These are phyloP conservation scores for Morus bassanus DNA, from an alignment of 2,797 vertebrate species.

Conservation along the genomic window DNA sequence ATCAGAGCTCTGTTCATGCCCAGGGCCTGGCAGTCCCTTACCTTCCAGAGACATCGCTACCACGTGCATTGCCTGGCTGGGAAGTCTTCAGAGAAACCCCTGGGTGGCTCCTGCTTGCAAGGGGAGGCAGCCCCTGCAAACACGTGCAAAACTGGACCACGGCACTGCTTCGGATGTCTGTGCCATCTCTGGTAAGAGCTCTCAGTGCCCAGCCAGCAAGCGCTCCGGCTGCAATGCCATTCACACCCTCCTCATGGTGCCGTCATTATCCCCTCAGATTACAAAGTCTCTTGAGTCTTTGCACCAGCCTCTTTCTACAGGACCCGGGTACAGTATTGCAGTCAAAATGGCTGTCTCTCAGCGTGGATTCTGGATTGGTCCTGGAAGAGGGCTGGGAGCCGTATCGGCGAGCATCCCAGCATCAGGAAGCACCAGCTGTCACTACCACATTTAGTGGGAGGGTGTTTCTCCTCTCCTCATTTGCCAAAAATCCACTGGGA, in stretches of 20 bases:
- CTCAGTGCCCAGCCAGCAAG: neutral
- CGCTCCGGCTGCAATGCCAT: accelerated
- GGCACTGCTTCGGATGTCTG: accelerated
- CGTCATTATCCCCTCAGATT: accelerated
- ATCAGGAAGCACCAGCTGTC: neutral
- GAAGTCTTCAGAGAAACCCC: neutral
- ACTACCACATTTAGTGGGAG: neutral
- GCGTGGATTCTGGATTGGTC: neutral
- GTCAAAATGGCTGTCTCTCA: accelerated
- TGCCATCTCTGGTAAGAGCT: no score
- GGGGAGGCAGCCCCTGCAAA: neutral
- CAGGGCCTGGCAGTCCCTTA: neutral
- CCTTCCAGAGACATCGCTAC: neutral
- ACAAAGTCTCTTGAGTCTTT: accelerated
- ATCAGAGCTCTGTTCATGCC: neutral
- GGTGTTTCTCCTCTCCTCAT: neutral
- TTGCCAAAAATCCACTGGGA: neutral
- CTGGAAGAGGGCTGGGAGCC: neutral
- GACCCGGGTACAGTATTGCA: no score
- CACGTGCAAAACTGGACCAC: accelerated
- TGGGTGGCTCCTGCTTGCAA: neutral
- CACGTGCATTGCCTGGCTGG: neutral
- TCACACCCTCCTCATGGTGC: neutral
- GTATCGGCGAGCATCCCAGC: accelerated
- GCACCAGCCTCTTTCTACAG: neutral